A percentile compares a stretch with the other conserved stretches of the same genome.
These are phyloP conservation scores for Spodoptera littoralis DNA, from an alignment of 2,888 invertebrate genomes.

Conservation along the genomic window DNA sequence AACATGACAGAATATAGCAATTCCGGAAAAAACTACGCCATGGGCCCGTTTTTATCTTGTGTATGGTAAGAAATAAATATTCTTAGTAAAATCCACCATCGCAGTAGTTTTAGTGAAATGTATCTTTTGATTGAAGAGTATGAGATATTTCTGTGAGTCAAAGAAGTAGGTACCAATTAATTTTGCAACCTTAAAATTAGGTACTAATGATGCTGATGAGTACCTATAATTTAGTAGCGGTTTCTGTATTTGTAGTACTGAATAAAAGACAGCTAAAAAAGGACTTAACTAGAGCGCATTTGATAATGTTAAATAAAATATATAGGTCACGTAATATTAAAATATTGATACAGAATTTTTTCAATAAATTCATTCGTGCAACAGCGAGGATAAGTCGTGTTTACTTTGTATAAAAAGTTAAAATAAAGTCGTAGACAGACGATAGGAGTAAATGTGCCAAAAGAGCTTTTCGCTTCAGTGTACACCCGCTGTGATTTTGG, in stretches of 20 bases:
- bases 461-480: slow-evolving; percentile 35
- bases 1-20: slow-evolving; percentile 29
- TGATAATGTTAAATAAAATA: slow-evolving; percentile 20
- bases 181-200: no score
- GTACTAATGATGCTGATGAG: no score
- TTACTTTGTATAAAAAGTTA: slow-evolving; percentile 40
- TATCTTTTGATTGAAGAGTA: no score
- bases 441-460: slow-evolving; percentile 42
- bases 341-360: slow-evolving; percentile 42
- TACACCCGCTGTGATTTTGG: slow-evolving; percentile 63
- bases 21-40: slow-evolving; percentile 6
- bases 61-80: no score
- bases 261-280: slow-evolving; percentile 5
- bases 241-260: no score
- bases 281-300: slow-evolving; percentile 3
- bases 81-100: neutral
- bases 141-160: no score
- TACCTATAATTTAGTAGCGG: no score
- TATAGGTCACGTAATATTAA: slow-evolving; percentile 30
- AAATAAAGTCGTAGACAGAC: slow-evolving; percentile 52
- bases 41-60: no score
- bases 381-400: slow-evolving; percentile 17
- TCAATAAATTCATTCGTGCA: slow-evolving; percentile 38
- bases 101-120: no score
- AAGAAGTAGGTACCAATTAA: no score